Percentiles rank a stretch among this genome's conserved stretches.
phyloP scores from a whole-genome alignment of 1,140 invertebrate species.

The Eupeodes corollae region DNA sequence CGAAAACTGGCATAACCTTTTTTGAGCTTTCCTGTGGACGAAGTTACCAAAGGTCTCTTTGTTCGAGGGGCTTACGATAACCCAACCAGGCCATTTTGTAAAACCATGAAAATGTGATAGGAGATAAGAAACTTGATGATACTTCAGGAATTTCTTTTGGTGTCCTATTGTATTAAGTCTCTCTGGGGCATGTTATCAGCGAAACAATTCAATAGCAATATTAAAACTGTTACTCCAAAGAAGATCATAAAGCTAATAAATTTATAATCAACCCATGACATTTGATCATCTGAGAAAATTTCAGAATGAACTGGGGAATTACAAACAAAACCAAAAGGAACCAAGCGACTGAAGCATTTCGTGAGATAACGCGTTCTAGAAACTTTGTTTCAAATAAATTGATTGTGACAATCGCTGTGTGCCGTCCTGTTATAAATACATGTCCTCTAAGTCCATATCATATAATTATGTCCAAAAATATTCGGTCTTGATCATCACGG shows the following conservation, averaged over 20 bases:
- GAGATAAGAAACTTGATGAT: conserved; percentile 68
- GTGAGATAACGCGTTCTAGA: no score
- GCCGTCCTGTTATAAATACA: no score
- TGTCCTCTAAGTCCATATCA: no score
- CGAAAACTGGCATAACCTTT: conserved; percentile 65
- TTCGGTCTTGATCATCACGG: no score
- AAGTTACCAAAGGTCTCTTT: conserved; percentile 74
- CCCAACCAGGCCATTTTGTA: conserved; percentile 66
- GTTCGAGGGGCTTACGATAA: conserved; percentile 63
- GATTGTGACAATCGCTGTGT: no score
- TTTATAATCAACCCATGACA: conserved; percentile 38
- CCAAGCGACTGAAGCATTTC: no score
- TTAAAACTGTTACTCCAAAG: conserved; percentile 53
- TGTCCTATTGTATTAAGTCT: conserved; percentile 50
- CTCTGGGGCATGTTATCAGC: conserved; percentile 56
- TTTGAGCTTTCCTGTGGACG: conserved; percentile 65
- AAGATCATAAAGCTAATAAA: conserved; percentile 69
- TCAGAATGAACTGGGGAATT: conserved; percentile 19
- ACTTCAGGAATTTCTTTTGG: conserved; percentile 78
- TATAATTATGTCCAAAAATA: no score
- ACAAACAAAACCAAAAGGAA: no score
- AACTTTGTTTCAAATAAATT: no score
- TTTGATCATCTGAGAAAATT: conserved; percentile 10
- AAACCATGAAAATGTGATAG: conserved; percentile 82
- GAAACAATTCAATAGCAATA: conserved; percentile 68